phyloP scores from a whole-genome alignment of 92 coral and sea anemone genomes.

The Epizoanthus fatuus region DNA sequence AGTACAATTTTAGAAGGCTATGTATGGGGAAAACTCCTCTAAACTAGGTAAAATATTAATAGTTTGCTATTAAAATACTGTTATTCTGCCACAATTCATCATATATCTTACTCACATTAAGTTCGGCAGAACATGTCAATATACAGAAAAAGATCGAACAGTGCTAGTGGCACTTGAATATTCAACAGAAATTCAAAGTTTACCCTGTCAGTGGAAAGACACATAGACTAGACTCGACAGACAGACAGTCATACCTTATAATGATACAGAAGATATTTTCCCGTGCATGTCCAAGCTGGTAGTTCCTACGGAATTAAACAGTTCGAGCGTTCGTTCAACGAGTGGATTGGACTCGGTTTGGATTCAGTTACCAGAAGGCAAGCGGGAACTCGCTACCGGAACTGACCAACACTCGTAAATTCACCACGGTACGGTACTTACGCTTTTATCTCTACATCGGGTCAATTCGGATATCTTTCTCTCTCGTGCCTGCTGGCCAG shows the following conservation, averaged over 20 bases:
- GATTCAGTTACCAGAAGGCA: not conserved
- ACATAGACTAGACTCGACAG: not conserved
- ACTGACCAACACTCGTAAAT: not conserved
- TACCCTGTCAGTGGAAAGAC: not conserved
- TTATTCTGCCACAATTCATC: not conserved
- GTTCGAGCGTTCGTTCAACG: not conserved
- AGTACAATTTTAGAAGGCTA: too few relatives aligned
- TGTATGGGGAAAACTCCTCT: too few relatives aligned
- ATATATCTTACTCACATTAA: not conserved
- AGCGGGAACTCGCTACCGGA: not conserved
- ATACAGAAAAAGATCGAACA: not conserved
- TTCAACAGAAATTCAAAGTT: not conserved
- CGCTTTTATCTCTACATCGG: not conserved
- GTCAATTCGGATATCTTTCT: not conserved
- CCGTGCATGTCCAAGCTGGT: not conserved
- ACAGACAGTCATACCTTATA: not conserved
- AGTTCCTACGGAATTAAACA: not conserved
- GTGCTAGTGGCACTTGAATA: not conserved
- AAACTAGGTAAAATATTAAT: too few relatives aligned
- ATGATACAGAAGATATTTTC: not conserved
- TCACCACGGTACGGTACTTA: not conserved
- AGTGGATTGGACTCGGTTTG: not conserved
- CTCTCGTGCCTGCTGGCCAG: not conserved
- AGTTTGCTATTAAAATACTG: too few relatives aligned
- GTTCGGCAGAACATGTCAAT: not conserved